Base-by-base conservation (phyloP, 2,797 vertebrate species). In the Enteromius fasciolatus region DNA sequence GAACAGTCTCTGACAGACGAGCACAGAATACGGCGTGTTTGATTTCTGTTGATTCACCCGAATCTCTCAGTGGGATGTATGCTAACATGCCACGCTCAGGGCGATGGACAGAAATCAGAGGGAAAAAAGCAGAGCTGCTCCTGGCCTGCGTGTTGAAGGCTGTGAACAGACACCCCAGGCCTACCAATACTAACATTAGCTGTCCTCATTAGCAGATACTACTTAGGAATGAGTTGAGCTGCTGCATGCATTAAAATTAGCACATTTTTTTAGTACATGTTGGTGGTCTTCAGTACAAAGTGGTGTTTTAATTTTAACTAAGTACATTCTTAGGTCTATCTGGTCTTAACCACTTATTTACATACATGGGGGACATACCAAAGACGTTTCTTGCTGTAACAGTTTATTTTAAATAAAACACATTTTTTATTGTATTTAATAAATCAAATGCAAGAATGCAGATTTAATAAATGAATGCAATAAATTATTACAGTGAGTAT, bases 131-230 rank as follows among this genome's bases (percentile, higher is more conserved):
- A 25, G 33, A 39, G 33, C n/a, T 54, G 25, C 36, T 46, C 4
- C 25, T 50, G 59, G 76, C 18, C 57, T 76, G 23, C 10, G 10
- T 44, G 41, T 7, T 20, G 18, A 6, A 20, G 50, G 50, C 50
- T 54, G 52, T 48, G 59, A 66, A 15, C 41, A 79, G 48, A 3
- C 36, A 39, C 48, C 33, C 31, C 33, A 28, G 48, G 64, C 46
- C 20, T 12, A 11, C 17, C 50, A 57, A 39, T 12, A 11, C 17
- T 33, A 57, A 39, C 39, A 1, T 9, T 57, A 20, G 20, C 50
- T 79, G 48, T 59, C 64, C 78, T 57, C 33, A 57, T 41, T n/a
- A 44, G 36, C 23, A 80, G 20, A 68, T 28, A 18, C n/a, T n/a
- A 18, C 50, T 7, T 3, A 20, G 50, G 2, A 52, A 52, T 52